These are phyloP conservation scores for Zaprionus capensis DNA, from an alignment of 1,140 invertebrate genomes.

Conservation along the genomic window DNA sequence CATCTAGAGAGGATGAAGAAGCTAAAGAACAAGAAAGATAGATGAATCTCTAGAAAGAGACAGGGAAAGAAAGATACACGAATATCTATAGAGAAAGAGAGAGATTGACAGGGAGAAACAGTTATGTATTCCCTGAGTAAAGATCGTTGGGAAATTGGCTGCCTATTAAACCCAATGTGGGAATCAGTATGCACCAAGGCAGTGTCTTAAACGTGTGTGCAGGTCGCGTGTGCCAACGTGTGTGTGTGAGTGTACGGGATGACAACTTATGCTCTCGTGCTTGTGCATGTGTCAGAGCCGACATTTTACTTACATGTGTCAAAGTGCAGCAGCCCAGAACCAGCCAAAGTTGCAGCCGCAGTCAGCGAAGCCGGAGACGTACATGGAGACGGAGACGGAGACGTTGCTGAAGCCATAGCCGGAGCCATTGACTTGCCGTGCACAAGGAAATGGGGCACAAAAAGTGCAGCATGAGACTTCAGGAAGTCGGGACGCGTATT, in stretches of 20 bases:
- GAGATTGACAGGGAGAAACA: background rate
- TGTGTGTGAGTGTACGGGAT: background rate
- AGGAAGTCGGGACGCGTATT: conserved; percentile 73
- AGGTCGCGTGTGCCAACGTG: background rate
- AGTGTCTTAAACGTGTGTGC: background rate
- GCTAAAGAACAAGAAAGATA: too few species aligned
- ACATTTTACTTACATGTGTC: conserved; percentile 58
- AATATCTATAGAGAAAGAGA: background rate
- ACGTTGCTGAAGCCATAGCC: background rate
- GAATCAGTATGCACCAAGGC: background rate
- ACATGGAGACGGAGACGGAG: background rate
- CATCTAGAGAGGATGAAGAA: too few species aligned
- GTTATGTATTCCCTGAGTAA: background rate
- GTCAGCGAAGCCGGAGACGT: background rate
- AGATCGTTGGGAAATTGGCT: background rate
- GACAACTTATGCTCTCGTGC: conserved; percentile 16
- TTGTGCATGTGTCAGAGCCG: conserved; percentile 37
- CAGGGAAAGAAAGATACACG: too few species aligned
- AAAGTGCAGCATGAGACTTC: conserved; percentile 41
- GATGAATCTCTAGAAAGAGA: background rate
- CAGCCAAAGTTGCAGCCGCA: background rate
- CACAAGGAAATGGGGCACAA: conserved; percentile 23
- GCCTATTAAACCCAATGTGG: background rate
- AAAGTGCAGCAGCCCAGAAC: conserved; percentile 47
- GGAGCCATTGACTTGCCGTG: conserved; percentile 16